phyloP scores from a whole-genome alignment of 2,888 invertebrate genomes.

The Cryptosula pallasiana region DNA sequence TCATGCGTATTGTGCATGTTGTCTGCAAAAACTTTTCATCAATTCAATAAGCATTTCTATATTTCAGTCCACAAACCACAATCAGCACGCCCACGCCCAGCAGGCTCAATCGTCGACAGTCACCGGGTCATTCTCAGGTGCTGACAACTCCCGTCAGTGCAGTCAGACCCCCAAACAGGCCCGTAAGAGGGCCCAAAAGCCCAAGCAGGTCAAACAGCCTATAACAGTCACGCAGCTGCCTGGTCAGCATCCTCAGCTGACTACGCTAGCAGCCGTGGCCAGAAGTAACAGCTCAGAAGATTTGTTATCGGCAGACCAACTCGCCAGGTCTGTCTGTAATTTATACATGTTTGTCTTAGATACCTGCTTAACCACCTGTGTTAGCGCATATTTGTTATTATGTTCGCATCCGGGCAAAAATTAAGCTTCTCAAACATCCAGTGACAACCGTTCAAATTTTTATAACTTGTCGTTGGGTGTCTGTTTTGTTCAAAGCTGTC shows the following conservation, averaged over 20 bases:
- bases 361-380: too few species aligned
- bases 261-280: background rate
- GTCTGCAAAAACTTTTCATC: too few species aligned
- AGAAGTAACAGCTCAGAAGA: constrained; percentile 6
- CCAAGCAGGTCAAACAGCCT: background rate
- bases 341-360: too few species aligned
- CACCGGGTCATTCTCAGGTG: too few species aligned
- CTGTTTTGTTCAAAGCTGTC: too few species aligned
- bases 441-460: too few species aligned
- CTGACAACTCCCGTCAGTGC: background rate
- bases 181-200: background rate
- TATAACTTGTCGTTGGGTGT: too few species aligned
- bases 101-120: background rate
- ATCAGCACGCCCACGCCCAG: background rate
- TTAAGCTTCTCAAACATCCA: too few species aligned
- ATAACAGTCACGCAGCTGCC: background rate
- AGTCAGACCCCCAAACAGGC: background rate
- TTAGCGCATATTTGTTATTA: too few species aligned
- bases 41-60: too few species aligned
- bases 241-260: constrained; percentile 3
- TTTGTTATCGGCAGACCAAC: constrained; percentile 7
- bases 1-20: too few species aligned
- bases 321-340: constrained; percentile 1
- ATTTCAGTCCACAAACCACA: background rate
- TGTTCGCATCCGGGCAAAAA: too few species aligned